Percentiles rank a stretch among this genome's conserved stretches.
Evolutionary conservation across 1,140 invertebrate genomes (phyloP).

Genomic region (Heterodera carotae): DNA sequence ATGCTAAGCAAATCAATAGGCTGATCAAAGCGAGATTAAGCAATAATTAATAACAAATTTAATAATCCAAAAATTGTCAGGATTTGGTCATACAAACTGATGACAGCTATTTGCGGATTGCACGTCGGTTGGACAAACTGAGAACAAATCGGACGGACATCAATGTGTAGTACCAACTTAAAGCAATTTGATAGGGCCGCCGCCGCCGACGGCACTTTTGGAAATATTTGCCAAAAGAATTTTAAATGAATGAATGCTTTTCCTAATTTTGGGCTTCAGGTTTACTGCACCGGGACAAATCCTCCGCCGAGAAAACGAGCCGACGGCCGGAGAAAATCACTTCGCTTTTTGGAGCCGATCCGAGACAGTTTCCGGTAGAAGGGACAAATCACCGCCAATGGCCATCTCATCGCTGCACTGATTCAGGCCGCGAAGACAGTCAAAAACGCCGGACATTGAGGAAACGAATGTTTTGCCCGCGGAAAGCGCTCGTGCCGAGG

Average conservation of each 20-base stretch:
- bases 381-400: background rate
- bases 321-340: slow-evolving; percentile 14
- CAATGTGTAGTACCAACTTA: slow-evolving; percentile 1
- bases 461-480: too few relatives aligned
- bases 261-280: background rate
- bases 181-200: too few relatives aligned
- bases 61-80: slow-evolving; percentile 35
- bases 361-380: slow-evolving; percentile 32
- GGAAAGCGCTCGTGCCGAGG: background rate
- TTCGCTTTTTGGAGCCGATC: slow-evolving; percentile 35
- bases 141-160: slow-evolving; percentile 53
- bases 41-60: too few relatives aligned
- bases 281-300: slow-evolving; percentile 23
- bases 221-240: too few relatives aligned
- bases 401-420: background rate
- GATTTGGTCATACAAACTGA: slow-evolving; percentile 64
- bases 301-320: background rate
- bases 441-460: background rate
- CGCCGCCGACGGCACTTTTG: too few relatives aligned
- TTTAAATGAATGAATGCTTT: background rate
- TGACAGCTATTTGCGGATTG: slow-evolving; percentile 64
- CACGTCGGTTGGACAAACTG: slow-evolving; percentile 58
- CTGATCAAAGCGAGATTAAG: too few relatives aligned
- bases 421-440: background rate
- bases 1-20: too few relatives aligned